Percentiles rank a stretch among this genome's conserved stretches.
Conservation (phyloP, 2,888 invertebrate genomes). For the Cheilosia vernalis region DNA sequence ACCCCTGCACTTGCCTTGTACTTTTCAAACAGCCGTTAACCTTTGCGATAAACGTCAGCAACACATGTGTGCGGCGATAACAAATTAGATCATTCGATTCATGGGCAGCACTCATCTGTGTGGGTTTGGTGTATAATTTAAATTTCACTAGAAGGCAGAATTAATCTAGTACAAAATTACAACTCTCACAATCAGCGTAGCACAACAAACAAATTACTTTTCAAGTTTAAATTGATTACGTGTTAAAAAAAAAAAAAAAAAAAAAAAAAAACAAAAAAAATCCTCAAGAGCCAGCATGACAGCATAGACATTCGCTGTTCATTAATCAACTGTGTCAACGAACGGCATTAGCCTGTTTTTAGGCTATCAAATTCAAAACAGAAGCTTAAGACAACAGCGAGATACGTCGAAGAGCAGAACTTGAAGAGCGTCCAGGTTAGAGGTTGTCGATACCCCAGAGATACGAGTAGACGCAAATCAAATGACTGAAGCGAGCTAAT, state of each 20-base stretch:
- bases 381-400: constrained; percentile 24
- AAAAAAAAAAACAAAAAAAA: neutral
- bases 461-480: constrained; percentile 23
- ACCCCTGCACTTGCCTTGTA: neutral
- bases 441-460: constrained; percentile 24
- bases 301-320: neutral
- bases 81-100: constrained; percentile 29
- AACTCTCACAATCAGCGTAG: neutral
- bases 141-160: constrained; percentile 1
- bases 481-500: constrained; percentile 31
- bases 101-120: constrained; percentile 9
- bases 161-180: neutral
- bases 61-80: constrained; percentile 16
- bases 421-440: constrained; percentile 10
- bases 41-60: constrained; percentile 32
- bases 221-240: constrained; percentile 35
- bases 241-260: neutral
- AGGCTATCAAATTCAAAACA: constrained; percentile 6
- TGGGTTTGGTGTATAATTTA: constrained; percentile 2
- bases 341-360: constrained; percentile 51
- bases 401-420: neutral
- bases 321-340: constrained; percentile 60
- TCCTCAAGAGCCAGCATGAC: constrained; percentile 3
- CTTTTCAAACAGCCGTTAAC: constrained; percentile 54
- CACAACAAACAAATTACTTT: constrained; percentile 10